Evolutionary conservation across 30 jellyfish, hydroid and myxozoan species (phyloP).

Genomic region (Rhopilema esculentum): DNA sequence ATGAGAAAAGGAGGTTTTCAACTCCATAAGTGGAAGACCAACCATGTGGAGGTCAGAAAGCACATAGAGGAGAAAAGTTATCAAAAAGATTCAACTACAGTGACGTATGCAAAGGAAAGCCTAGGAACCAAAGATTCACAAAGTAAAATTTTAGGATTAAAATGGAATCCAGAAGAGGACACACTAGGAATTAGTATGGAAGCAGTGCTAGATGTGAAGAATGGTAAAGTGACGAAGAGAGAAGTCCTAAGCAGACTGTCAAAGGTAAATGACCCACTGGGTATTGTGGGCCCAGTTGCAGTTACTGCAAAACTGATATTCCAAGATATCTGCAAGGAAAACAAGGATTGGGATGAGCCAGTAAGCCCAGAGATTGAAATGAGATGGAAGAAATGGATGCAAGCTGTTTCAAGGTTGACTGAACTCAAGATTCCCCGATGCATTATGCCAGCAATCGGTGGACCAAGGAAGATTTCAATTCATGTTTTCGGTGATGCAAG

Average conservation of each 20-base stretch:
- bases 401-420: constrained; percentile 11
- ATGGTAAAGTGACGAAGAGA: constrained; percentile 35
- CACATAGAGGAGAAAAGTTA: constrained; percentile 28
- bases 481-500: constrained; percentile 56
- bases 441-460: constrained; percentile 33
- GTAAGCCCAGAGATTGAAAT: constrained; percentile 40
- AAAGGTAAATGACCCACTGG: constrained; percentile 57
- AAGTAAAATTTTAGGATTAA: constrained; percentile 42
- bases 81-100: constrained; percentile 24
- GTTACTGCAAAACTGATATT: constrained; percentile 40
- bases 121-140: constrained; percentile 32
- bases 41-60: constrained; percentile 28
- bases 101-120: constrained; percentile 52
- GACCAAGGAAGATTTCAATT: constrained; percentile 8
- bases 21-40: constrained; percentile 49
- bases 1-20: constrained; percentile 24
- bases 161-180: constrained; percentile 45
- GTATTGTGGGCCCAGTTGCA: constrained; percentile 52
- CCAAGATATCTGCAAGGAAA: constrained; percentile 54
- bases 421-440: constrained; percentile 37
- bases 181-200: constrained; percentile 24
- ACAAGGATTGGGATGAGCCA: constrained; percentile 52
- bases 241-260: constrained; percentile 43
- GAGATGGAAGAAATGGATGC: constrained; percentile 45
- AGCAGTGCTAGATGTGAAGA: constrained; percentile 34